phyloP scores from a whole-genome alignment of 2,888 invertebrate species.

The Geophilus truncorum region DNA sequence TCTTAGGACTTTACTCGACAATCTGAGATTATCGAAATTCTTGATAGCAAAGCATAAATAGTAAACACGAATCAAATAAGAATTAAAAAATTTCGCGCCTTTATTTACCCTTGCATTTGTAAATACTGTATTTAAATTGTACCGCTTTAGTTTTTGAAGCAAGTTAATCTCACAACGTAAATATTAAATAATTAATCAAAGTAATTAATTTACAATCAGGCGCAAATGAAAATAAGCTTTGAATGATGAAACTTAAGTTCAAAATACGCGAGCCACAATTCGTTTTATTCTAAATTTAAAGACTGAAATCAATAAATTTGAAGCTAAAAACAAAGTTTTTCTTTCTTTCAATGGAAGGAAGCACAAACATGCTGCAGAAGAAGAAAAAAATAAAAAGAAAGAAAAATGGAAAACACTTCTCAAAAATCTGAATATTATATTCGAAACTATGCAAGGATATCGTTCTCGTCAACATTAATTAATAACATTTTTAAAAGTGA shows the following conservation, averaged over 20 bases:
- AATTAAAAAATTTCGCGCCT: no score
- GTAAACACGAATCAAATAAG: no score
- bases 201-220: no score
- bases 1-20: no score
- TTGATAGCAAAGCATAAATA: no score
- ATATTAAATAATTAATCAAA: no score
- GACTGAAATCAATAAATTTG: slow-evolving; percentile 12
- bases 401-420: not conserved
- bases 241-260: not conserved
- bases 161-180: no score
- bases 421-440: not conserved
- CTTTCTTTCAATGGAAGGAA: not conserved
- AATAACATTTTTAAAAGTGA: not conserved
- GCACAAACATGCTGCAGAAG: not conserved
- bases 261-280: not conserved
- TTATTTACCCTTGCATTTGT: no score
- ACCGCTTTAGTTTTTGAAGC: no score
- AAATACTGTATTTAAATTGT: no score
- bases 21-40: no score
- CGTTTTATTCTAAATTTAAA: slow-evolving; percentile 8
- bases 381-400: not conserved
- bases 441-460: not conserved
- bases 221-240: no score
- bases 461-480: not conserved
- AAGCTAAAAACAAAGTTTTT: not conserved